Percentiles rank a stretch among this genome's conserved stretches.
phyloP scores from a whole-genome alignment of 2,888 invertebrate genomes.

The Priocnemis perturbator region DNA sequence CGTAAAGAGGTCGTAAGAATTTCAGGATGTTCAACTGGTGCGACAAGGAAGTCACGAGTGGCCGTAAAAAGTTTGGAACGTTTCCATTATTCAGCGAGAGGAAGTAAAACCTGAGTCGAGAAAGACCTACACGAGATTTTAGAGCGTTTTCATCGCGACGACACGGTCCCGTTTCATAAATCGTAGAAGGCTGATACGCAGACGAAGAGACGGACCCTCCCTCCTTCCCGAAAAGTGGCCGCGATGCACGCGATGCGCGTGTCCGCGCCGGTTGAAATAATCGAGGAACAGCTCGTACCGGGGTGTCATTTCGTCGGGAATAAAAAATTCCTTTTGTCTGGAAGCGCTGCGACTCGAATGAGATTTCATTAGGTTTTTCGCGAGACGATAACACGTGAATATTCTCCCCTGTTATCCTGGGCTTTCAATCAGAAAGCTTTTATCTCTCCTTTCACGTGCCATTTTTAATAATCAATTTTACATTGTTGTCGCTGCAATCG shows the following conservation, averaged over 20 bases:
- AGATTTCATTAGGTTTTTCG: no score
- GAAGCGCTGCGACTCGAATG: no score
- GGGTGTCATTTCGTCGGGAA: not conserved
- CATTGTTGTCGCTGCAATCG: not conserved
- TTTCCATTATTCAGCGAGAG: slow-evolving; percentile 41
- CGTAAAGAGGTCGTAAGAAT: slow-evolving; percentile 31
- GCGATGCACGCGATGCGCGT: not conserved
- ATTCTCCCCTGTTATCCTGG: no score
- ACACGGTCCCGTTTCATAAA: slow-evolving; percentile 26
- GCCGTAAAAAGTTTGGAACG: slow-evolving; percentile 45
- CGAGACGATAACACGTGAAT: no score
- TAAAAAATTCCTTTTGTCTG: no score
- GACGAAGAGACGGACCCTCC: slow-evolving; percentile 16
- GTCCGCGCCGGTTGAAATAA: not conserved
- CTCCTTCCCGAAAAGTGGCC: not conserved
- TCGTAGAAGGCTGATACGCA: slow-evolving; percentile 29
- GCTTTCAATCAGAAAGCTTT: no score
- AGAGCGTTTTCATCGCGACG: slow-evolving; percentile 30
- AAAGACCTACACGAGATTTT: slow-evolving; percentile 27
- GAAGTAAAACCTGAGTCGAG: slow-evolving; percentile 23
- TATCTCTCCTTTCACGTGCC: slow-evolving; percentile 1
- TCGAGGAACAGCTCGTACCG: not conserved
- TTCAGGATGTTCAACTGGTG: slow-evolving; percentile 19
- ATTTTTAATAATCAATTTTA: slow-evolving; percentile 3
- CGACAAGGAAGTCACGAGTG: slow-evolving; percentile 17